Percentiles rank a stretch among this genome's conserved stretches.
These are phyloP conservation scores for Diacarnus erythraeanus DNA, from an alignment of 37 sponge, comb jelly and placozoan genomes.

Conservation along the genomic window DNA sequence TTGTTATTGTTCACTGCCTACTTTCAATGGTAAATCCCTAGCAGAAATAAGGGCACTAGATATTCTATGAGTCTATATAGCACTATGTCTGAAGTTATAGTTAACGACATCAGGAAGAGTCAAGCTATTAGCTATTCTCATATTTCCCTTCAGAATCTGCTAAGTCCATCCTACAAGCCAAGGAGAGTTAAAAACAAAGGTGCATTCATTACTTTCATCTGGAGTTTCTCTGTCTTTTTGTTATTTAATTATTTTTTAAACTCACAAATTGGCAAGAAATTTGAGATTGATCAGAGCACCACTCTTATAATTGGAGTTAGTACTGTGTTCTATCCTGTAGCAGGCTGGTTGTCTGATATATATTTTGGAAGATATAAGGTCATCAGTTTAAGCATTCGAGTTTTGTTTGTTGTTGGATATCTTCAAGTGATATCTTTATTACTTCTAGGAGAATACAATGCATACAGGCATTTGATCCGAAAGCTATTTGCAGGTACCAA, in stretches of 20 bases:
- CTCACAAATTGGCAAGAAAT: neutral
- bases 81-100: too few relatives aligned
- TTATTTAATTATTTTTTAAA: neutral
- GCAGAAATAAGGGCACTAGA: too few relatives aligned
- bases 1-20: too few relatives aligned
- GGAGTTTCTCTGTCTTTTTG: neutral
- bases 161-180: neutral
- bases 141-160: too few relatives aligned
- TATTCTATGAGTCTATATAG: too few relatives aligned
- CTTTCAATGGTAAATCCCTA: too few relatives aligned
- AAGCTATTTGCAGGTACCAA: too few relatives aligned
- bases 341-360: conserved; percentile 8
- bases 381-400: neutral
- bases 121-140: too few relatives aligned
- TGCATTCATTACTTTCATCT: neutral
- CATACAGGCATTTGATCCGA: too few relatives aligned
- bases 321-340: neutral
- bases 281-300: neutral
- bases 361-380: conserved; percentile 5
- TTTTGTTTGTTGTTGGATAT: neutral
- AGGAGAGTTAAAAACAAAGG: conserved; percentile 1
- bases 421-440: neutral
- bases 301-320: neutral
- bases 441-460: neutral
- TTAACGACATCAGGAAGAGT: too few relatives aligned